phyloP scores from a whole-genome alignment of 2,113 vertebrate genomes.

The Pleuronectes platessa region DNA sequence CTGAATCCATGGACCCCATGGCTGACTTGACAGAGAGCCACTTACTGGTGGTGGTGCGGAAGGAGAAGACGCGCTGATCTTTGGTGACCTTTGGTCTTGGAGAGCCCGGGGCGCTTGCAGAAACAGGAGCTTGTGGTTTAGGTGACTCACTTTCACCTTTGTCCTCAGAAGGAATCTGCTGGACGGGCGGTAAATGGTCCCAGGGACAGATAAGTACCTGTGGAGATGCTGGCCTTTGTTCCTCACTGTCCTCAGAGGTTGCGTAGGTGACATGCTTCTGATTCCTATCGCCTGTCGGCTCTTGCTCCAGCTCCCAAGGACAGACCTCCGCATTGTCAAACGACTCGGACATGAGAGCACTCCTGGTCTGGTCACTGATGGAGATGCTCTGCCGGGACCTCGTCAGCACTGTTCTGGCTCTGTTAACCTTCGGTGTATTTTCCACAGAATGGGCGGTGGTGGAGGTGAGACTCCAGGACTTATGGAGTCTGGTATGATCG shows the following conservation, averaged over 20 bases:
- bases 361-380: constrained; percentile 73
- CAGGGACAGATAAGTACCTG: constrained; percentile 77
- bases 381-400: constrained; percentile 62
- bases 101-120: constrained; percentile 78
- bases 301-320: constrained; percentile 75
- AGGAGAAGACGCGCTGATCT: constrained; percentile 77
- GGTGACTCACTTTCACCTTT: constrained; percentile 54
- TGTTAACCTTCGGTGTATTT: constrained; percentile 54
- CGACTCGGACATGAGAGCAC: constrained; percentile 70
- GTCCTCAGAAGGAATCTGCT: constrained; percentile 45
- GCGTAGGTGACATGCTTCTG: constrained; percentile 85
- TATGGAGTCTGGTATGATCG: constrained; percentile 80
- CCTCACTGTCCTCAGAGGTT: constrained; percentile 71
- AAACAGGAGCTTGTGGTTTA: constrained; percentile 67
- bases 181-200: constrained; percentile 67
- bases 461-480: constrained; percentile 85
- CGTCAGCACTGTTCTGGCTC: constrained; percentile 43
- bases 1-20: constrained; percentile 59
- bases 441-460: constrained; percentile 68
- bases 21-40: constrained; percentile 78
- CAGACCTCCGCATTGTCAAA: constrained; percentile 72
- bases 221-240: constrained; percentile 39
- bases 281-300: constrained; percentile 57
- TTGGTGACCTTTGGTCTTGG: constrained; percentile 70
- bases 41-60: constrained; percentile 64